Base-by-base conservation (phyloP, 1,140 invertebrate genomes). In the Coboldia fuscipes region DNA sequence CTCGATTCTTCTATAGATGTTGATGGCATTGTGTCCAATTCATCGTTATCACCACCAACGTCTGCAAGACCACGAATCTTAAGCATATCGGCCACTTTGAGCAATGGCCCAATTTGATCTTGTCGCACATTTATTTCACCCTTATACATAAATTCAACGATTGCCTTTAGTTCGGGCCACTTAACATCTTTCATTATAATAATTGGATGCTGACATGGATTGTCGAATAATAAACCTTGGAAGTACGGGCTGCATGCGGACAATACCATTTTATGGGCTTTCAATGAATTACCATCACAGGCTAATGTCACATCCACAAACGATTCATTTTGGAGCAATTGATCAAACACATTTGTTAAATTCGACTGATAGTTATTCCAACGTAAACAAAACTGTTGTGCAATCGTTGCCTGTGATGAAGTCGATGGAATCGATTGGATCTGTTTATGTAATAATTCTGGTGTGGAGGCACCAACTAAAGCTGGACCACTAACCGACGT, bases 311-410 rank as follows among this genome's bases (percentile, higher is more conserved):
- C 85, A 57, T 92, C 85, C 32, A 89, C 84, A 56, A 92, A 86
- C 34, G 74, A 75, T 57, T 89, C 81, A 52, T 72, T 83, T 54
- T 86, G 81, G 32, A 89, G 63, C 33, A 92, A 69, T 56, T 88
- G 80, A 47, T 89, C 83, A 59, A 93, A 90, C 36, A 86, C 82
- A 57, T 75, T 85, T 33, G 83, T 80, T 45, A 92, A 60, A 53
- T 90, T 92, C 37, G 68, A 74, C 53, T 88, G 83, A 58, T 90
- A 90, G 53, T 90, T 89, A 65, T 92, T 92, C 86, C 85, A 92
- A 21, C 83, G 66, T 46, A 92, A 64, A 54, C 85, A 92, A 63
- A 89, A 66, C n/a, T n/a, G n/a, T n/a, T n/a, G n/a, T n/a, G n/a
- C n/a, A n/a, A n/a, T n/a, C n/a, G n/a, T n/a, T n/a, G n/a, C n/a